Base-by-base conservation (phyloP, 1,140 invertebrate species). In the Orius laevigatus region DNA sequence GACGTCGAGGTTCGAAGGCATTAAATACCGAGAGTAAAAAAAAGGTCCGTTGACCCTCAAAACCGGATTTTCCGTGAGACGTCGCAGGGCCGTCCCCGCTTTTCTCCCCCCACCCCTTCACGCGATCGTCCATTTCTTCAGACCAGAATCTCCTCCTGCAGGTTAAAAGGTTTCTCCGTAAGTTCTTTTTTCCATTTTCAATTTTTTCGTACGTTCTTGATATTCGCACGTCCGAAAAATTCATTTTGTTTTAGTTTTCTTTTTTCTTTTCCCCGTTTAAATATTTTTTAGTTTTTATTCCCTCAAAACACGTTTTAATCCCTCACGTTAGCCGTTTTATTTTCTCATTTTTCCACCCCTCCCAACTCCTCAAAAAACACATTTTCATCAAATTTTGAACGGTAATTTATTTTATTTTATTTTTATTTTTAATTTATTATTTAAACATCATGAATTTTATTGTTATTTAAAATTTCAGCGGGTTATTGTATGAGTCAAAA, bases 401-500 rank as follows among this genome's bases (percentile, higher is more conserved):
- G n/a, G n/a, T 16, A 38, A 19, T 43, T 43, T 43, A 11, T 11
- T 43, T 43, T 43, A 4, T 3, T 14, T 14, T 18, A 3, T 4
- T n/a, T 3, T 19, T 43, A 4, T 43, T 4, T 18, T 43, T 3
- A 31, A 25, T 45, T 10, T 20, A 31, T 20, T 15, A 11, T 19
- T 1, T 49, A 19, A 16, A 42, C 14, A 42, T 11, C 18, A 16
- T 5, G 36, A 12, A 16, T 10, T 42, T 32, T 19, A 44, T 10
- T 19, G 67, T 64, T 65, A 57, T 58, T 56, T 74, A 64, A 63
- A 64, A 62, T 76, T 84, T 56, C 73, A 86, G 81, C 81, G 81
- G 81, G 78, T 81, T 84, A 79, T 93, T 95, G 88, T 91, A 96
- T 96, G 92, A 95, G 87, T 95, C 90, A 94, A 79, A 95, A 95